Percentiles rank a stretch among this genome's conserved stretches.
Conservation (phyloP, 2,797 vertebrate genomes). For the Macropus fuliginosus region DNA sequence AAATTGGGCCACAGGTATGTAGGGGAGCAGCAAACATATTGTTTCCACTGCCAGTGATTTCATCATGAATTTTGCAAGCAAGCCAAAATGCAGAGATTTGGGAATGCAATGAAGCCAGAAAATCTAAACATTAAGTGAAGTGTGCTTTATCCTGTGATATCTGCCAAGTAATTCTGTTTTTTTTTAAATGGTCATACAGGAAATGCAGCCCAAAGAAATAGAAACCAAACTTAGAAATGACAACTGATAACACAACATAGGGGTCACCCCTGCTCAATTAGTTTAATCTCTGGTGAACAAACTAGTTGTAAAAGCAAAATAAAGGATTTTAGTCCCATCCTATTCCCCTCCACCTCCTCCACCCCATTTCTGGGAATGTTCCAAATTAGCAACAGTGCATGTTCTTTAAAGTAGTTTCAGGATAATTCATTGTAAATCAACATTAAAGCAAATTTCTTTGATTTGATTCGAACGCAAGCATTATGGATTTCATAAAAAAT, state of each 20-base stretch:
- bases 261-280: not conserved
- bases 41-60: not conserved
- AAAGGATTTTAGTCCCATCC: not conserved
- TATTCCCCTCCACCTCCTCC: too few relatives aligned
- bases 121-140: not conserved
- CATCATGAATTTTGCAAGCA: not conserved
- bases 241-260: not conserved
- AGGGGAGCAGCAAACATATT: not conserved
- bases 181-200: not conserved
- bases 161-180: not conserved
- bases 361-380: not conserved
- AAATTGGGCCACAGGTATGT: not conserved
- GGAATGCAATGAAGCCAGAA: not conserved
- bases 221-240: not conserved
- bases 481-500: not conserved
- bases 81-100: not conserved
- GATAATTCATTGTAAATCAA: not conserved
- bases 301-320: not conserved
- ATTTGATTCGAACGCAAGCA: not conserved
- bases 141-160: not conserved
- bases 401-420: not conserved
- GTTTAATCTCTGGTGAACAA: not conserved
- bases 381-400: not conserved
- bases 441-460: not conserved
- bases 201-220: not conserved